These are phyloP conservation scores for Diglossa brunneiventris DNA, from an alignment of 2,113 vertebrate genomes.

Conservation along the genomic window DNA sequence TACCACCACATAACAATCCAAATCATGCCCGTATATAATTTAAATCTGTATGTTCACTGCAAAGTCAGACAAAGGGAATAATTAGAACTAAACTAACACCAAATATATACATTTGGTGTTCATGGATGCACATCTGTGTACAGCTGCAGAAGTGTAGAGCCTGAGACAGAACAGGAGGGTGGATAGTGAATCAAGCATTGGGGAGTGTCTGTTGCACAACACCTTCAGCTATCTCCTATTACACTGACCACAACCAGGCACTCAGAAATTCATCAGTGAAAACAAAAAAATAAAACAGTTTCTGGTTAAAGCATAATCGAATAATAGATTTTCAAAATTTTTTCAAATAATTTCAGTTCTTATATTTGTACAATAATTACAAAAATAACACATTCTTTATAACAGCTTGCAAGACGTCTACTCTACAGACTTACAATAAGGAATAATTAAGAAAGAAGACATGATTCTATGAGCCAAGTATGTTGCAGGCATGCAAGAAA, in stretches of 20 bases:
- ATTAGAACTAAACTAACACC: neutral
- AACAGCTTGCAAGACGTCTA: neutral
- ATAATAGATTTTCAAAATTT: neutral
- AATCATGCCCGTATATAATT: neutral
- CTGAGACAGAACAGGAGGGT: neutral
- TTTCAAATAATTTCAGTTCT: neutral
- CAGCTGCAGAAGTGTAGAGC: neutral
- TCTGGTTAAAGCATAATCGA: neutral
- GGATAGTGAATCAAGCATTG: neutral
- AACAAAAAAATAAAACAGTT: neutral
- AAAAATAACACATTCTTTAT: neutral
- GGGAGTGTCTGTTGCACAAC: neutral
- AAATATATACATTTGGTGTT: neutral
- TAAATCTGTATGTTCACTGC: neutral
- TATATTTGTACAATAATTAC: neutral
- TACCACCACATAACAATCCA: neutral
- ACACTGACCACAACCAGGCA: neutral
- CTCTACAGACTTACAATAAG: neutral
- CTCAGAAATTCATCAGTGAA: neutral
- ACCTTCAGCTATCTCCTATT: neutral
- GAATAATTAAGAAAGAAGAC: constrained; percentile 12
- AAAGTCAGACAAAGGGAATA: neutral
- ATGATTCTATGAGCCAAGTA: neutral
- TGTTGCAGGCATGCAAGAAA: neutral
- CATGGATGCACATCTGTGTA: neutral